Evolutionary conservation across 2,888 invertebrate genomes (phyloP).

Genomic region (Clistopyga incitator): DNA sequence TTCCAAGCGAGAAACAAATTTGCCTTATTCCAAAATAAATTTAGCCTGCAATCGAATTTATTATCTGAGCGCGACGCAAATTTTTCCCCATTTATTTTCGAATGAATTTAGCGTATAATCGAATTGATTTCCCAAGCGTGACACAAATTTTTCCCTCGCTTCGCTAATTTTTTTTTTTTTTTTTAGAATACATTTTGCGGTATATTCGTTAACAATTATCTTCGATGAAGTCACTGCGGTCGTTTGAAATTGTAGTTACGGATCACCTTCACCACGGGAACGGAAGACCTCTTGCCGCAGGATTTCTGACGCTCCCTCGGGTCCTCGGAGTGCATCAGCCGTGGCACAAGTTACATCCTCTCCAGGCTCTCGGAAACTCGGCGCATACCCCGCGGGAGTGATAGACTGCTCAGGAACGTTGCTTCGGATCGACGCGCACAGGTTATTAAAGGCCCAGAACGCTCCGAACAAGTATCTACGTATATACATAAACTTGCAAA

Average conservation of each 20-base stretch:
- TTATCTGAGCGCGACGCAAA: too few species aligned
- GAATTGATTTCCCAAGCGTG: too few species aligned
- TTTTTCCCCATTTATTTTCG: too few species aligned
- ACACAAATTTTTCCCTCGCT: too few species aligned
- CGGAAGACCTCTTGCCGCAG: not conserved
- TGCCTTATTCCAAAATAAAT: too few species aligned
- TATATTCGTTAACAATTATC: not conserved
- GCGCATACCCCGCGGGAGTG: not conserved
- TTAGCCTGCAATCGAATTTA: too few species aligned
- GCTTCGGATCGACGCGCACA: slow-evolving; percentile 5
- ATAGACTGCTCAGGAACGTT: not conserved
- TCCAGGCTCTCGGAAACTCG: not conserved
- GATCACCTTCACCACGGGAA: not conserved
- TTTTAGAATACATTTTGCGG: too few species aligned
- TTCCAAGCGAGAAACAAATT: not conserved
- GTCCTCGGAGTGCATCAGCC: not conserved
- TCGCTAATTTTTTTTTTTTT: too few species aligned
- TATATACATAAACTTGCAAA: slow-evolving; percentile 13
- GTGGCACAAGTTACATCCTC: not conserved
- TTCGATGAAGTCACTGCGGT: not conserved
- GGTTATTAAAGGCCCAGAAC: slow-evolving; percentile 17
- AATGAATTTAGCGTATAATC: too few species aligned
- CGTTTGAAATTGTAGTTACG: not conserved
- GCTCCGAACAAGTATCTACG: not conserved
- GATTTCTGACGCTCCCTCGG: not conserved